Evolutionary conservation across 2,888 invertebrate species (phyloP).

Genomic region (Anodontia alba): DNA sequence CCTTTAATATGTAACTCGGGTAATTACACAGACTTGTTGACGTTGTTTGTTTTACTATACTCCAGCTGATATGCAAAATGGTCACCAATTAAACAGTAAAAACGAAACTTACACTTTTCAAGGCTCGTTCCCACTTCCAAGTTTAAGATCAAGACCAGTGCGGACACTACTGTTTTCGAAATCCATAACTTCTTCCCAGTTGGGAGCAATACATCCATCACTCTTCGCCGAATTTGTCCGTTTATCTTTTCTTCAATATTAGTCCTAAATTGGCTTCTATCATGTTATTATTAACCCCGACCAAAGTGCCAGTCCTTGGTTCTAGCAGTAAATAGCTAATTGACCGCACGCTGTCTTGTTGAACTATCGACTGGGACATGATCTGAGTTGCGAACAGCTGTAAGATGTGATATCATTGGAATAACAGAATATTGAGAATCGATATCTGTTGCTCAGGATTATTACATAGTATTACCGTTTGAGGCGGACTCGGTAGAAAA

Average conservation of each 20-base stretch:
- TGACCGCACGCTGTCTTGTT: not conserved
- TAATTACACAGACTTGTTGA: too few relatives aligned
- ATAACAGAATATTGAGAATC: constrained; percentile 10
- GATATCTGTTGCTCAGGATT: constrained; percentile 15
- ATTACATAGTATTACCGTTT: constrained; percentile 4
- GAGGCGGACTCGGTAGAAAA: too few relatives aligned
- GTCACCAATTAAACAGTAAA: too few relatives aligned
- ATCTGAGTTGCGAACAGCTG: constrained; percentile 1
- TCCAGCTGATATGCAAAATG: too few relatives aligned
- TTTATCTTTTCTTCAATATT: not conserved
- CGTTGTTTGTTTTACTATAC: too few relatives aligned
- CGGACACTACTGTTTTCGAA: not conserved
- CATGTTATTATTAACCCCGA: not conserved
- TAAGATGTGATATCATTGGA: constrained; percentile 4
- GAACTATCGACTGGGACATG: constrained; percentile 15
- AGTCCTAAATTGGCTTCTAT: not conserved
- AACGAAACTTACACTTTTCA: not conserved
- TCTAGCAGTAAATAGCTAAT: constrained; percentile 1
- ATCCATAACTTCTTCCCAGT: not conserved
- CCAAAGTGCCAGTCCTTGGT: not conserved
- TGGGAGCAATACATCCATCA: not conserved
- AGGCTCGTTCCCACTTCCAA: not conserved
- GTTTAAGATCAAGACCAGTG: not conserved
- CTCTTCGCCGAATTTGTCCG: not conserved
- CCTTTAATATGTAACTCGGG: too few relatives aligned